A percentile compares a stretch with the other conserved stretches of the same genome.
Conservation (phyloP, 2,113 vertebrate genomes). For the Todiramphus chloris region DNA sequence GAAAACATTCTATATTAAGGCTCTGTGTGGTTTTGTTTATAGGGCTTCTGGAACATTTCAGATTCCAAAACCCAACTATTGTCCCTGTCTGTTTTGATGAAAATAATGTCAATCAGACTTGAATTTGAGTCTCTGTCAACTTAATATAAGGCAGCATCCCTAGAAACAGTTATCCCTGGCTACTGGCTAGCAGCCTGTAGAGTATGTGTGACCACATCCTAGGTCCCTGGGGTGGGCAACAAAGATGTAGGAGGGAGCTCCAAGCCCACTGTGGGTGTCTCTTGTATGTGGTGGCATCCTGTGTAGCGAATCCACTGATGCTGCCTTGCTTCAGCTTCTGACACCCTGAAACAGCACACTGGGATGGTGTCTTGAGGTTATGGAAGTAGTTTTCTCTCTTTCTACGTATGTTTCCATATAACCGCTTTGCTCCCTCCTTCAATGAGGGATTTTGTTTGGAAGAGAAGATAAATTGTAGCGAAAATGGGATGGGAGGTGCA, state of each 20-base stretch:
- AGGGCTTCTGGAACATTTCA: slow-evolving; percentile 3
- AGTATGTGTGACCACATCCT: background rate
- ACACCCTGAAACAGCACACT: fast-evolving
- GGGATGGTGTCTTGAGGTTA: background rate
- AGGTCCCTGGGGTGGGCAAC: background rate
- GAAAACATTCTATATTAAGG: background rate
- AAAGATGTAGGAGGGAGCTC: background rate
- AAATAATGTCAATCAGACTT: background rate
- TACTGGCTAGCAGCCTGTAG: background rate
- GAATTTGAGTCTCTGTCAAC: background rate
- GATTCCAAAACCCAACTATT: background rate
- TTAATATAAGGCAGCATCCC: background rate
- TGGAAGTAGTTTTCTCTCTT: background rate
- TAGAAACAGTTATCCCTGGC: background rate
- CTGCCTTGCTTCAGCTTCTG: background rate
- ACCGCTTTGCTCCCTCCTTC: background rate
- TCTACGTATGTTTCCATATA: background rate
- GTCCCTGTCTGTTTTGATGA: background rate
- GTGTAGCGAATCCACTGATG: background rate
- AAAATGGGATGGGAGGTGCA: background rate
- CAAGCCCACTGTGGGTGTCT: background rate
- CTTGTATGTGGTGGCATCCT: background rate
- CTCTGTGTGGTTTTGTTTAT: background rate
- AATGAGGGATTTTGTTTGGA: fast-evolving
- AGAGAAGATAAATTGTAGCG: background rate